Percentiles rank a stretch among this genome's conserved stretches.
Conservation (phyloP, 2,888 invertebrate genomes). For the Heteromyza rotundicornis region DNA sequence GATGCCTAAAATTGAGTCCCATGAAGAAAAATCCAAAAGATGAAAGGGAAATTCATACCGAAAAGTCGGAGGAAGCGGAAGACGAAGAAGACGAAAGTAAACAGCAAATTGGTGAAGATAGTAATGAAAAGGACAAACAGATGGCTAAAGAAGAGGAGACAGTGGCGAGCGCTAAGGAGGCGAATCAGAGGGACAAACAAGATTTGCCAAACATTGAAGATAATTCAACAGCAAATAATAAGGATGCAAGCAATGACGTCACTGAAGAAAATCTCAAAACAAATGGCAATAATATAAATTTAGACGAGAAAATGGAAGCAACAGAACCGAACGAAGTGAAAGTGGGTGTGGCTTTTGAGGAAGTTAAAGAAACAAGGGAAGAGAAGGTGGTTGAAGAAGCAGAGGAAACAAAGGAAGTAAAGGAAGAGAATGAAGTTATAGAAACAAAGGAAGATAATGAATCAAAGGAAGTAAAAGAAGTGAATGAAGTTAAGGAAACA, state of each 20-base stretch:
- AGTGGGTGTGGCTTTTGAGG: neutral
- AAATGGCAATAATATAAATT: neutral
- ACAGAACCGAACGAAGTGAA: neutral
- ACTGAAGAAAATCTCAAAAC: neutral
- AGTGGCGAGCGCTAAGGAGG: too few relatives aligned
- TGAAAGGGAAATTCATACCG: too few relatives aligned
- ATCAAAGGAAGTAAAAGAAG: neutral
- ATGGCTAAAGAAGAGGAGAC: neutral
- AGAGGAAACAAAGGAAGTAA: neutral
- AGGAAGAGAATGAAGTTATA: neutral
- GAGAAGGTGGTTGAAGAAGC: neutral
- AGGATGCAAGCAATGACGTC: neutral
- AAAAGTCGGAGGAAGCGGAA: neutral
- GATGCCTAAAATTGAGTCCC: conserved; percentile 62
- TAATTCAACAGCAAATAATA: too few relatives aligned
- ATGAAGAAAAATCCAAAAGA: conserved; percentile 44
- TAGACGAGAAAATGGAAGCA: neutral
- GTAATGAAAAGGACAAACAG: too few relatives aligned
- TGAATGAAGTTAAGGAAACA: too few relatives aligned
- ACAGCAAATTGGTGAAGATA: too few relatives aligned
- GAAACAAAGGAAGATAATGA: too few relatives aligned
- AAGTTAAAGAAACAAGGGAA: neutral
- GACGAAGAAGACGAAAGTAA: neutral
- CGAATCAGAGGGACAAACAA: too few relatives aligned
- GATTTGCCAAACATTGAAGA: too few relatives aligned